phyloP scores from a whole-genome alignment of 2,797 vertebrate species.

The Poecilia velifera region DNA sequence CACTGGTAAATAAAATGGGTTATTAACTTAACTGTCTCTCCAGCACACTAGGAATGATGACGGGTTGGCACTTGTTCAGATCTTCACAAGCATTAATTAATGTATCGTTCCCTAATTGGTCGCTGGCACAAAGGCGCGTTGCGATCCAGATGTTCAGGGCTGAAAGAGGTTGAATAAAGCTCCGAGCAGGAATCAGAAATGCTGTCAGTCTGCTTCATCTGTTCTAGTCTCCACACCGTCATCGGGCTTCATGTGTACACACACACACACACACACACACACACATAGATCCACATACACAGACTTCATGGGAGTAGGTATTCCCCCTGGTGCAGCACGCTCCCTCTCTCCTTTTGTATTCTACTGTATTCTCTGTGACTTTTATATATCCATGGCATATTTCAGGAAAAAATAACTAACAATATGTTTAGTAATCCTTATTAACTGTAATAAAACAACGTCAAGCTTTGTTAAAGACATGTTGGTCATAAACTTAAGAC shows the following conservation, averaged over 20 bases:
- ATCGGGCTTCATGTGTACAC: conserved; percentile 8
- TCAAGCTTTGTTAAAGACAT: neutral
- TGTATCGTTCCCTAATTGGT: conserved; percentile 31
- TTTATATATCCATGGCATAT: neutral
- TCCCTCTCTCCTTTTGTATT: conserved; percentile 5
- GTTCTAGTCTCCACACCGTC: conserved; percentile 11
- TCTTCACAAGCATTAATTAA: conserved; percentile 14
- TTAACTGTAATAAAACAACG: neutral
- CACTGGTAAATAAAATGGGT: neutral
- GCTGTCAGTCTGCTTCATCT: conserved; percentile 19
- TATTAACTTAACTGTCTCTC: neutral
- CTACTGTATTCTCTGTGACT: conserved; percentile 21
- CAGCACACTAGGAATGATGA: neutral
- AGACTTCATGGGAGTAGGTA: conserved; percentile 32
- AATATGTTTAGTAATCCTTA: neutral
- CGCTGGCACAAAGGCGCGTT: conserved; percentile 27
- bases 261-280: neutral
- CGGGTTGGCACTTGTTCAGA: conserved; percentile 5
- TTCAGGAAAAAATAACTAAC: neutral
- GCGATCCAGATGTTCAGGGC: conserved; percentile 54
- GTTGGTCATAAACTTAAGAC: neutral
- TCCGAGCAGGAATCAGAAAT: conserved; percentile 36
- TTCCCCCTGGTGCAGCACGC: conserved; percentile 17
- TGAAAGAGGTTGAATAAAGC: conserved; percentile 27
- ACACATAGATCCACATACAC: conserved; percentile 1